Conservation (phyloP, 2,888 invertebrate species). For the Cyaniris semiargus region DNA sequence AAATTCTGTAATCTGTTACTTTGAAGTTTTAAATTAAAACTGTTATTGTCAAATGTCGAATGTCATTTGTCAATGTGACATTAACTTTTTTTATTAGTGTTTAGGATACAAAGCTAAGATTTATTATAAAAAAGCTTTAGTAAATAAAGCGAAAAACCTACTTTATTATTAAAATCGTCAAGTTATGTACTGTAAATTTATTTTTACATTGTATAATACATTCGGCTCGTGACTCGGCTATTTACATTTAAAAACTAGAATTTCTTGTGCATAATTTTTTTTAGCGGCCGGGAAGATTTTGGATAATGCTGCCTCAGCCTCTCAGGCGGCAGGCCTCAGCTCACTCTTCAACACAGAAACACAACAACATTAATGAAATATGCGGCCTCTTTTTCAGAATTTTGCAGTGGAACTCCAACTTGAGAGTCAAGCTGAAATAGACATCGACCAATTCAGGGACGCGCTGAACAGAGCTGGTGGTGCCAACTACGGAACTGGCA, state of each 20-base stretch:
- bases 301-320: not conserved
- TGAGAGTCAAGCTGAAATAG: constrained; percentile 85
- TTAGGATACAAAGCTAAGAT: not conserved
- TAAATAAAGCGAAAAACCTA: no score
- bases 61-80: not conserved
- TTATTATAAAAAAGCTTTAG: no score
- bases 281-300: not conserved
- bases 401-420: constrained; percentile 88
- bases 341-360: no score
- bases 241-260: no score
- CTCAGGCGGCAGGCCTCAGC: no score
- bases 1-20: not conserved
- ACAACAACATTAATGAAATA: not conserved
- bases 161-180: no score
- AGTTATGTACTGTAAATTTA: no score
- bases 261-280: no score
- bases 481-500: constrained; percentile 89
- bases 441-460: constrained; percentile 84
- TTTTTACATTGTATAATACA: not conserved
- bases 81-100: not conserved
- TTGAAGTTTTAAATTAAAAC: constrained; percentile 32
- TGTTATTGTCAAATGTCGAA: not conserved
- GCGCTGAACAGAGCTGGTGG: constrained; percentile 87
- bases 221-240: no score
- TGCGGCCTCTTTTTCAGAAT: constrained; percentile 75